Base-by-base conservation (phyloP, 2,797 vertebrate genomes). In the Synaphobranchus kaupii region DNA sequence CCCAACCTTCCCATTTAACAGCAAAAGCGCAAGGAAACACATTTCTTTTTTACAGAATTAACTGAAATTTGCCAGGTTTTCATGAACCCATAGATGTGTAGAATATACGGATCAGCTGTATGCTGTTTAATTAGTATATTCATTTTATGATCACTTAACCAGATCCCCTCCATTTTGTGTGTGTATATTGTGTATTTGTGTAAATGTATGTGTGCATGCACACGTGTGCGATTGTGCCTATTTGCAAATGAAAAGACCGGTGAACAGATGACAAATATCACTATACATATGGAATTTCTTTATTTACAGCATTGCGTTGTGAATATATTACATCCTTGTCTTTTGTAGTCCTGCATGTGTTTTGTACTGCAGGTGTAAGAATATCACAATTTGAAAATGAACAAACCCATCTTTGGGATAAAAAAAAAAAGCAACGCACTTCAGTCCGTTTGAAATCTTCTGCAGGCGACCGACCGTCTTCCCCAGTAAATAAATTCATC, bases 301-400 rank as follows among this genome's bases (percentile, higher is more conserved):
- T 81, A 52, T 20, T 81, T 39, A 15, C 54, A 28, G 39, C 25
- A 47, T 28, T n/a, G 39, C 66, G 84, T 25, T 1, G 34, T 85
- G 66, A 28, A 13, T 10, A n/a, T n/a, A 85, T 34, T 83, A 34
- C 66, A 1, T 87, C 3, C 56, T 28, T n/a, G 48, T 58, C 5
- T 68, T 68, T 6, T 48, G 78, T 54, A 25, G 60, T 28, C 15
- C 20, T n/a, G 84, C 56, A 66, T 44, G 84, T 78, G 85, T 47
- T 48, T 50, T 48, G 78, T 50, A 10, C 44, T 83, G 84, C 89
- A 50, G 81, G 88, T 82, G 73, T 22, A n/a, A 48, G 1, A 81
- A n/a, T 48, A 22, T 25, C 20, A 81, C 20, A 20, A n/a, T 78
- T 78, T 81, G 47, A 80, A 44, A 47, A 22, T 48, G 39, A 31